These are phyloP conservation scores for Leptosomus discolor DNA, from an alignment of 2,113 vertebrate species.

Conservation along the genomic window DNA sequence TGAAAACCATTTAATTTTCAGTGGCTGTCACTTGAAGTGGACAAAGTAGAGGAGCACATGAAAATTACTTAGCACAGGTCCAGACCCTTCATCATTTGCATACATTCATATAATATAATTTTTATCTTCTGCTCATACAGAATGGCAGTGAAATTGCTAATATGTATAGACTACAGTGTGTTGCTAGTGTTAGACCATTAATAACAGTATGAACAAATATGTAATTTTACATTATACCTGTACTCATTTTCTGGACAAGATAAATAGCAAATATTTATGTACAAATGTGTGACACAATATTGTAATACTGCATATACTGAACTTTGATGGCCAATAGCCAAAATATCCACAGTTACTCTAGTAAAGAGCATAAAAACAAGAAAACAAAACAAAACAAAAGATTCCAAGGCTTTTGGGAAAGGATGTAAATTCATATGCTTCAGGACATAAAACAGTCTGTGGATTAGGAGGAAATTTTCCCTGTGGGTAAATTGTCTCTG, in stretches of 20 bases:
- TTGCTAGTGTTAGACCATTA: slow-evolving; percentile 19
- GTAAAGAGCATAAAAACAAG: background rate
- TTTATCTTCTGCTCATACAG: slow-evolving; percentile 55
- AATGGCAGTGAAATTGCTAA: slow-evolving; percentile 25
- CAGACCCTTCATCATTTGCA: slow-evolving; percentile 52
- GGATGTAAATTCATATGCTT: background rate
- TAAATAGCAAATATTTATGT: background rate
- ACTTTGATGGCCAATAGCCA: background rate
- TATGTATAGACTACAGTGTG: background rate
- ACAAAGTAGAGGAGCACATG: slow-evolving; percentile 44
- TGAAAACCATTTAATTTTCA: slow-evolving; percentile 75
- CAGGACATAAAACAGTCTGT: background rate
- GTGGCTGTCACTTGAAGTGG: slow-evolving; percentile 64
- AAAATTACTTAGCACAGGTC: slow-evolving; percentile 62
- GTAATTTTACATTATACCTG: slow-evolving; percentile 23
- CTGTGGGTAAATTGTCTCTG: background rate
- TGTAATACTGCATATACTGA: background rate
- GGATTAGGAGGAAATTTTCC: background rate
- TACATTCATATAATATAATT: slow-evolving; percentile 43
- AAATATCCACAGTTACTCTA: background rate
- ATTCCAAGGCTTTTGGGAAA: background rate
- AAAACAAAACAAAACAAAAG: background rate
- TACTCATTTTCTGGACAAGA: background rate
- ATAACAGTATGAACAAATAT: background rate
- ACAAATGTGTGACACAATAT: background rate